Evolutionary conservation across 2,797 vertebrate genomes (phyloP), one percentile per base, ranked within the genome.

Genomic region (Nannoperca australis): DNA sequence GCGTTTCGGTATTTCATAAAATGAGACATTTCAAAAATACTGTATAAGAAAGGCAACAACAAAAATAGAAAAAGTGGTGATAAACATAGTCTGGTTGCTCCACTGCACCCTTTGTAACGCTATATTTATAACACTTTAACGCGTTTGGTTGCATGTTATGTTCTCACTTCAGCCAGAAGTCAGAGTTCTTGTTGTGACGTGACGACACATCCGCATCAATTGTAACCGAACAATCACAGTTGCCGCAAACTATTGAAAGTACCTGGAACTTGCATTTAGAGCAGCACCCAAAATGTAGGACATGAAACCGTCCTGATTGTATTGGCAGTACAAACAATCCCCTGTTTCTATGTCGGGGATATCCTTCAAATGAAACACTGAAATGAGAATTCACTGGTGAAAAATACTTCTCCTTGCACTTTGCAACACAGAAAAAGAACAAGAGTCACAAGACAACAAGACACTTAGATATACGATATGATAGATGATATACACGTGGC

Each of bases 401-500:
- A 59, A 58, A 50, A 45, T 4, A 22, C n/a, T 27, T 63, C 76
- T 76, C n/a, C 13, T 22, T 59, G 51, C 32, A 51, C 34, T 65
- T 54, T 38, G 17, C 42, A 62, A 36, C 42, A 53, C 40, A 73
- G 65, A 74, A 69, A 62, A 64, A 18, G 42, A 73, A 63, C 42
- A 50, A 3, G 47, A 81, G 69, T 70, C 66, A 81, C n/a, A n/a
- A n/a, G n/a, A n/a, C n/a, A 73, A 83, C 50, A 47, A 75, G 77
- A 47, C 70, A 78, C 76, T 84, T 69, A 67, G 65, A 27, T 27
- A 27, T 27, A 27, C 2, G 24, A 27, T 27, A 27, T 27, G 24
- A 27, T 27, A 27, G 58, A 7, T 65, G 80, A 81, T 55, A 49
- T 50, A 66, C 45, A 82, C 64, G 65, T 24, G 53, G 62, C 81